Base-by-base conservation (phyloP, 2,888 invertebrate species). In the Amiota communis region DNA sequence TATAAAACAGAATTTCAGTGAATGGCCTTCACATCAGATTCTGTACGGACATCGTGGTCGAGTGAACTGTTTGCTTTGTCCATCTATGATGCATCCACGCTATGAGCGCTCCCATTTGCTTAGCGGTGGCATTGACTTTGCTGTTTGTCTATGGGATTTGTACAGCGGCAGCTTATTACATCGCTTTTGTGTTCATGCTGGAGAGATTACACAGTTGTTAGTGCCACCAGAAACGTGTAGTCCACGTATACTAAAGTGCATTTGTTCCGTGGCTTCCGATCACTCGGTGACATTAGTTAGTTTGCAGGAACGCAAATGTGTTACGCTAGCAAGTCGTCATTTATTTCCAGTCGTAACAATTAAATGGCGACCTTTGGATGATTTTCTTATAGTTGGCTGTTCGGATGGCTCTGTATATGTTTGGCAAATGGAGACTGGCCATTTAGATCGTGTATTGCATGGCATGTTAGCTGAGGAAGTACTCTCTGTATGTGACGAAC, bases 361-460 rank as follows among this genome's bases (percentile, higher is more conserved):
- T 80, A 98, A 98, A 88, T 98, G 98, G 98, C 92, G 98, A 61
- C 98, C 99, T 0, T 92, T 97, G 2, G 99, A 99, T 87, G 99
- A 99, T 90, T 99, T 98, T 88, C 95, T 99, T 92, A 95, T 98
- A 79, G 97, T 99, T 17, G 97, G 97, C 0, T 98, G 98, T 89
- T 96, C 97, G 9, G 99, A 99, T 90, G 98, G 98, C 2, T 97
- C 98, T 0, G 98, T 99, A 1, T 98, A 98, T 89, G 98, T 99
- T 0, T 99, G 99, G 99, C 99, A 99, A 91, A 99, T 99, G 98
- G 99, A 99, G 91, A 99, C 99, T 1, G 98, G 98, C 0, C 98
- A 98, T 88, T 90, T 99, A 83, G 99, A 99, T 89, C 92, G 99
- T 69, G 98, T 99, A 11, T 91, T 98, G 1, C 97, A 98, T 88